These are phyloP conservation scores for Xenops minutus DNA, from an alignment of 2,797 vertebrate genomes.

Conservation along the genomic window DNA sequence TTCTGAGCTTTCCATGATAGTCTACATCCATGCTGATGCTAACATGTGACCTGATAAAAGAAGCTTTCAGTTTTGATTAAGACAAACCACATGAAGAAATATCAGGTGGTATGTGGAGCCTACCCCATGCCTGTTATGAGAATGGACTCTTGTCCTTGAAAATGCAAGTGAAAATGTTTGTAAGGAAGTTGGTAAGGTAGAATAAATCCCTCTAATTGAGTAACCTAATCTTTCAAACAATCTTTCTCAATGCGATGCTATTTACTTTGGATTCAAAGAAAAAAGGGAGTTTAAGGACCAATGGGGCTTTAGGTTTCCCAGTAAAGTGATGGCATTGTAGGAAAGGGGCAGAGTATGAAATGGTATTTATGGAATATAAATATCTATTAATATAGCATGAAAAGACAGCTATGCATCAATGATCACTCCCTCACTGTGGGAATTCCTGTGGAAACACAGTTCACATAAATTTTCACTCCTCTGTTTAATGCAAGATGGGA, in stretches of 20 bases:
- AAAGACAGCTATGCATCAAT: slow-evolving; percentile 42
- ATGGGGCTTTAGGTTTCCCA: slow-evolving; percentile 31
- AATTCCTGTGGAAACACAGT: slow-evolving; percentile 6
- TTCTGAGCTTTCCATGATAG: background rate
- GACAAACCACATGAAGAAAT: background rate
- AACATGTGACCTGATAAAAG: background rate
- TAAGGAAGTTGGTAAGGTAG: slow-evolving; percentile 47
- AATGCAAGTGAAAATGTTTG: slow-evolving; percentile 56
- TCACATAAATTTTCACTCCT: slow-evolving; percentile 4
- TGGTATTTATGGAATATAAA: slow-evolving; percentile 46
- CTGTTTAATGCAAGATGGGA: background rate
- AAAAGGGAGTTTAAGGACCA: slow-evolving; percentile 5
- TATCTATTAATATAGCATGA: slow-evolving; percentile 50
- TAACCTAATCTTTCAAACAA: slow-evolving; percentile 48
- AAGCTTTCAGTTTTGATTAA: slow-evolving; percentile 7
- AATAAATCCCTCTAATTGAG: slow-evolving; percentile 49
- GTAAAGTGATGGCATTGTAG: slow-evolving; percentile 42
- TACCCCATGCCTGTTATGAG: background rate
- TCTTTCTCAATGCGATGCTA: slow-evolving; percentile 34
- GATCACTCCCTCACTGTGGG: background rate
- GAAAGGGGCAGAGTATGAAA: background rate
- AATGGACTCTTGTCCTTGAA: slow-evolving; percentile 24
- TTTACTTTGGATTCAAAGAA: slow-evolving; percentile 57
- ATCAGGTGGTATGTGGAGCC: background rate
- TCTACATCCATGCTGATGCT: fast-evolving